Percentiles rank a stretch among this genome's conserved stretches.
phyloP scores from a whole-genome alignment of 2,113 vertebrate species.

The Taxidea taxus region DNA sequence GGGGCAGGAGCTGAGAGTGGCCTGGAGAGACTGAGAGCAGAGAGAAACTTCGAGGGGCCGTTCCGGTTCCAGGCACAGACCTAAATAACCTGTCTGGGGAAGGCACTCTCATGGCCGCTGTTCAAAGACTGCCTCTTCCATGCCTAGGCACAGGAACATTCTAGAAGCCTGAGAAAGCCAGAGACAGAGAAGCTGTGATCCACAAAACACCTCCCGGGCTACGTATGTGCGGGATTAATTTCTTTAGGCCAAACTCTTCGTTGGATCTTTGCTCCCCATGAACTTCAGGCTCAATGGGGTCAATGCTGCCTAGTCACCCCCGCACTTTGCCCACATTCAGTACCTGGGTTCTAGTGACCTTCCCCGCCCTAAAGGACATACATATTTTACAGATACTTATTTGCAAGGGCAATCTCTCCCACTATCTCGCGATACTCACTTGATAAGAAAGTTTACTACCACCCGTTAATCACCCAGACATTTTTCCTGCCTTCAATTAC shows the following conservation, averaged over 20 bases:
- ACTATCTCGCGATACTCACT: constrained; percentile 11
- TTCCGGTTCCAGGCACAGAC: background rate
- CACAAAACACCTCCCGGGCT: background rate
- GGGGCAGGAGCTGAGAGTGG: background rate
- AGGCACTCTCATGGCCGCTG: background rate
- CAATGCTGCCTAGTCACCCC: background rate
- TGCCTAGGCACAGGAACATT: background rate
- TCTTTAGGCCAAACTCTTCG: background rate
- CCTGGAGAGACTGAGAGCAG: background rate
- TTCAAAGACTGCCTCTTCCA: background rate
- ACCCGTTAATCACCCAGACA: constrained; percentile 39
- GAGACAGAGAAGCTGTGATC: background rate
- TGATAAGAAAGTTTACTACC: constrained; percentile 51
- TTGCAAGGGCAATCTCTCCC: background rate
- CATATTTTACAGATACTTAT: background rate
- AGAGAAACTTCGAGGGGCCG: background rate
- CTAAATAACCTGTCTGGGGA: background rate
- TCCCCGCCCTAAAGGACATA: background rate
- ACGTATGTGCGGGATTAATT: background rate
- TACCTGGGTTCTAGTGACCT: background rate
- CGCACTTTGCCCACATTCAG: background rate
- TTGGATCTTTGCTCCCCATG: background rate
- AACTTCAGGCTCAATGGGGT: background rate
- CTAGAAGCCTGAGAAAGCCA: background rate
- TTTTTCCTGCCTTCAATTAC: constrained; percentile 44